Evolutionary conservation across 2,888 invertebrate species (phyloP), one percentile per base, ranked within the genome.

Genomic region (Cybosia mesomella): DNA sequence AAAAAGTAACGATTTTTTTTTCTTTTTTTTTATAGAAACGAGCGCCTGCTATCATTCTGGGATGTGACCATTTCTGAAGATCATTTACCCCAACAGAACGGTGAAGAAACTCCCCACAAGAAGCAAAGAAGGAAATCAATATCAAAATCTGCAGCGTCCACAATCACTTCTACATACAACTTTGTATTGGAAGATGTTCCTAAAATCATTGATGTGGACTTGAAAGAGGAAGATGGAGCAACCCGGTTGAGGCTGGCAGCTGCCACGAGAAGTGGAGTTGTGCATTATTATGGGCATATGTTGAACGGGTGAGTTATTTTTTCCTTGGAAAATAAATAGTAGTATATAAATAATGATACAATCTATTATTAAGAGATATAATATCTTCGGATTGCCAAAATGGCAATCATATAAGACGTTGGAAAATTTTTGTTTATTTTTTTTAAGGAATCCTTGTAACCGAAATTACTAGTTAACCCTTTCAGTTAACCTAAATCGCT

Each of bases 201-300:
- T 0, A 90, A 84, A 70, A 85, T 89, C 32, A 86, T 94, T 0
- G 91, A 93, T 54, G 96, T 96, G 0, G 89, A 95, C 1, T 85
- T 95, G 72, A 85, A 93, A 24, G 89, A 89, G 5, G 93, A 94
- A 13, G 95, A 96, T 7, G 95, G 95, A 0, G 95, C 95, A 13
- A 94, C 94, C 0, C 92, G 92, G 77, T 92, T 89, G 88, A 96
- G 76, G 88, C 92, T 87, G 80, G 90, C 94, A 0, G 96, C 96
- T 0, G 95, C 96, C 0, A 98, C 98, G 0, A 95, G 97, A 78
- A 97, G 96, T 83, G 98, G 98, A 0, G 96, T 97, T 9, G 96
- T 97, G 54, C 97, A 98, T 89, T 93, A 98, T 67, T 98, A 98
- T 88, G 96, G 96, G 64, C 97, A 97, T 82, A 96, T 96, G 75